Evolutionary conservation across 2,797 vertebrate species (phyloP), one percentile per base, ranked within the genome.

Genomic region (Crypturellus tataupa): DNA sequence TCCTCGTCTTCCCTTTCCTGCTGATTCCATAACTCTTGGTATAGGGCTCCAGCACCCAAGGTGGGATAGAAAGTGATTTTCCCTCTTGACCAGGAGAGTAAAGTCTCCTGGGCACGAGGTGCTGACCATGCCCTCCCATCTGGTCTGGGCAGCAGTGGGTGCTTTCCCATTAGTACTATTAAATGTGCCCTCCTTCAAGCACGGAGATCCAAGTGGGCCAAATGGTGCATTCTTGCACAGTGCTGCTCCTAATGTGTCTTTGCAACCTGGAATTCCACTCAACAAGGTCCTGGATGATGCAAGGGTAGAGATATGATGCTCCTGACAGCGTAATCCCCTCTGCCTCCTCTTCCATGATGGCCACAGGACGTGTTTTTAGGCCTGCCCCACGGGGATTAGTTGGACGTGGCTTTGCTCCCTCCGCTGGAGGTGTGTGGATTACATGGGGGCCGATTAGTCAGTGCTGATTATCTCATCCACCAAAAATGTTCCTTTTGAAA

Each of bases 401-500:
- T 23, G 62, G 44, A 37, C 0, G 0, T 23, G 82, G 65, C 37
- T 93, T 94, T 85, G 85, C 76, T 75, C 76, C 68, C 59, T 59
- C 35, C 2, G 1, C 27, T 18, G 68, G 51, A 94, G 77, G 55
- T 84, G 77, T 63, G 25, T 6, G 81, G 89, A 95, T 96, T 94
- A 90, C 89, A 90, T 1, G 0, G 24, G 59, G 53, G 79, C 70
- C 3, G 19, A 78, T 95, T 67, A 78, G 82, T 27, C 9, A 0
- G 25, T 0, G 3, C 60, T 42, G 92, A 87, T 91, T 29, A 42
- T 76, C 87, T 87, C 87, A 46, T 90, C 93, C 90, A 83, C 85
- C 79, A 72, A 90, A 90, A 90, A 89, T 25, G 69, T 62, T 84
- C 69, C 79, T 90, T 93, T 51, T 39, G 73, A 82, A 91, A 63